A percentile compares a stretch with the other conserved stretches of the same genome.
These are phyloP conservation scores for Pammene aurita DNA, from an alignment of 2,888 invertebrate species.

Conservation along the genomic window DNA sequence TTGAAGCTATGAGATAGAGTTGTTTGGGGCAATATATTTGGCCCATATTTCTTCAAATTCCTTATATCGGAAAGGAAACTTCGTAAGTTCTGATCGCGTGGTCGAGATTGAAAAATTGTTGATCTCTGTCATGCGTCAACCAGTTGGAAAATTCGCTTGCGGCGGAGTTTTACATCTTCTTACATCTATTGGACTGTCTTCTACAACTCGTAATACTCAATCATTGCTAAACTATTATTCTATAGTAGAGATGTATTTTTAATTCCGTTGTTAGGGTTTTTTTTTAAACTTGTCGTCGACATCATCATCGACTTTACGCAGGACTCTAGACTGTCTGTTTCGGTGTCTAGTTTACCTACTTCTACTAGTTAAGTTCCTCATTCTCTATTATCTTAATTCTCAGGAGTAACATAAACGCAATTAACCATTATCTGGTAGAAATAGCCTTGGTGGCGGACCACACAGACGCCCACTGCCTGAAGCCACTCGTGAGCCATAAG, in stretches of 20 bases:
- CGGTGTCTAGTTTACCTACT: no score
- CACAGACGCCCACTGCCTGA: conserved; percentile 67
- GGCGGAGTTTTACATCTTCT: conserved; percentile 22
- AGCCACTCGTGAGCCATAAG: conserved; percentile 77
- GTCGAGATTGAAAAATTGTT: conserved; percentile 22
- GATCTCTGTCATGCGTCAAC: conserved; percentile 26
- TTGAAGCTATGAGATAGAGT: conserved; percentile 42
- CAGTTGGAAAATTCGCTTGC: conserved; percentile 27
- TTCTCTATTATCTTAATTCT: conserved; percentile 6
- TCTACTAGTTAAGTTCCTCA: background rate
- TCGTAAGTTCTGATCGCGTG: conserved; percentile 26
- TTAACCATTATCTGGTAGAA: conserved; percentile 58
- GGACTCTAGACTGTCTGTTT: no score
- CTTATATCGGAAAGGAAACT: conserved; percentile 34
- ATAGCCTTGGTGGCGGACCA: conserved; percentile 61
- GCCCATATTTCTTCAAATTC: conserved; percentile 28
- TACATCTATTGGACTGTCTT: conserved; percentile 13
- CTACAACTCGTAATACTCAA: background rate
- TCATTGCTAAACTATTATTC: background rate
- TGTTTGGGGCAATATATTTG: conserved; percentile 37
- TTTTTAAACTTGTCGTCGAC: no score
- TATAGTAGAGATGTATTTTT: background rate
- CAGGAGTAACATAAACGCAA: conserved; percentile 46
- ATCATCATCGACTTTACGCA: no score
- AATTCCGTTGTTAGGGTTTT: no score